Conservation (phyloP, 2,113 vertebrate species). For the Centropus unirufus region DNA sequence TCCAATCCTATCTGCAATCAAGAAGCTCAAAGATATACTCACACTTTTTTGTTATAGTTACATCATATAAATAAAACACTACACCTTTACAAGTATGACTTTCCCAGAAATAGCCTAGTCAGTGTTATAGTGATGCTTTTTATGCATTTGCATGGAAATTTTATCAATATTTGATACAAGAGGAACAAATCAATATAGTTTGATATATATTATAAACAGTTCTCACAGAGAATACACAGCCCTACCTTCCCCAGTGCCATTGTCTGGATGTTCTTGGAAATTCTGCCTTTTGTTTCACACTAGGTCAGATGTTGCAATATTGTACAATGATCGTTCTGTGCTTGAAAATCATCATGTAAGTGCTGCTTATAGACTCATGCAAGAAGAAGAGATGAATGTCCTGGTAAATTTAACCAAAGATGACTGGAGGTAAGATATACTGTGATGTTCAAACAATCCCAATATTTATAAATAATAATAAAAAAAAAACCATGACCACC, state of each 20-base stretch:
- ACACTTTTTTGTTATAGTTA: not conserved
- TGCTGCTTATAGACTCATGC: conserved; percentile 96
- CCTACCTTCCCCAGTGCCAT: not conserved
- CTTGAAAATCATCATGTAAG: conserved; percentile 98
- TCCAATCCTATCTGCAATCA: fast-evolving
- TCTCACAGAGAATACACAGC: not conserved
- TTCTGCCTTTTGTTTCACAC: conserved; percentile 10
- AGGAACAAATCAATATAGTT: not conserved
- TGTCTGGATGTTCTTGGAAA: not conserved
- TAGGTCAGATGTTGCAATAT: conserved; percentile 95
- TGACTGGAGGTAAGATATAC: conserved; percentile 91
- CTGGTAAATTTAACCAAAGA: conserved; percentile 94
- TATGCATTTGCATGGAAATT: not conserved
- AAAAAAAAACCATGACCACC: not conserved
- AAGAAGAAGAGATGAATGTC: conserved; percentile 98
- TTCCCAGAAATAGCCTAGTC: not conserved
- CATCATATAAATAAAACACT: not conserved
- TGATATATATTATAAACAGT: not conserved
- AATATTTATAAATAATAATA: conserved; percentile 1
- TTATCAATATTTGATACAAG: not conserved
- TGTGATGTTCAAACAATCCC: not conserved
- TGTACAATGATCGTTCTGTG: conserved; percentile 97
- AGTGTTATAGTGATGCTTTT: not conserved
- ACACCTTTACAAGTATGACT: not conserved
- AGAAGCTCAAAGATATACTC: not conserved